Base-by-base conservation (phyloP, 1,140 invertebrate species). In the Bombus terrestris region DNA sequence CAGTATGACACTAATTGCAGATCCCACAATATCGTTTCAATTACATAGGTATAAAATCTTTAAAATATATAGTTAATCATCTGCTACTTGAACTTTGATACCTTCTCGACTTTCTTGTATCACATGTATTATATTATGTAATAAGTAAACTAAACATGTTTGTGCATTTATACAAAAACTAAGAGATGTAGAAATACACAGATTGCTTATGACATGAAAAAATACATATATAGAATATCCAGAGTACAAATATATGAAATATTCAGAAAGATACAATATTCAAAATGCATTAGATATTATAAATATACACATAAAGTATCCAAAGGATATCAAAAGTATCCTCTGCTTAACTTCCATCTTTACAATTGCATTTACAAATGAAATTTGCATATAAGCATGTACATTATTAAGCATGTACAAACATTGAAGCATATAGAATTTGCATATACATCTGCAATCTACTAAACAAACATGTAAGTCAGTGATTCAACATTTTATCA, bases 21-120 rank as follows among this genome's bases (percentile, higher is more conserved):
- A 83, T 78, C 37, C 64, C 53, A 69, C 81, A 57, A 1, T 83
- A 41, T 78, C 62, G 35, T 18, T 57, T n/a, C 5, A 28, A n/a
- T 28, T 22, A 74, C 35, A n/a, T 76, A 74, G 28, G 41, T 39
- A 74, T 18, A 28, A 12, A 35, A 10, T 76, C 22, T 66, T 12
- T 28, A 25, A 53, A 83, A 18, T 66, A 12, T n/a, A 35, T n/a
- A 59, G 15, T 37, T 72, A 41, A 71, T 66, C 32, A 37, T 47
- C 43, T 25, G 62, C 41, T 39, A 41, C 12, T 53, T 22, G n/a
- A 28, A 28, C 25, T 18, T 25, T 43, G 32, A 79, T 32, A 43
- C 39, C 82, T 71, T 84, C 82, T 84, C 9, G 72, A 25, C 35
- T 35, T 28, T 2, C 1, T 62, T 62, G 12, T n/a, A 62, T 13